Conservation (phyloP, 2,797 vertebrate genomes). For the Eulemur mongoz region DNA sequence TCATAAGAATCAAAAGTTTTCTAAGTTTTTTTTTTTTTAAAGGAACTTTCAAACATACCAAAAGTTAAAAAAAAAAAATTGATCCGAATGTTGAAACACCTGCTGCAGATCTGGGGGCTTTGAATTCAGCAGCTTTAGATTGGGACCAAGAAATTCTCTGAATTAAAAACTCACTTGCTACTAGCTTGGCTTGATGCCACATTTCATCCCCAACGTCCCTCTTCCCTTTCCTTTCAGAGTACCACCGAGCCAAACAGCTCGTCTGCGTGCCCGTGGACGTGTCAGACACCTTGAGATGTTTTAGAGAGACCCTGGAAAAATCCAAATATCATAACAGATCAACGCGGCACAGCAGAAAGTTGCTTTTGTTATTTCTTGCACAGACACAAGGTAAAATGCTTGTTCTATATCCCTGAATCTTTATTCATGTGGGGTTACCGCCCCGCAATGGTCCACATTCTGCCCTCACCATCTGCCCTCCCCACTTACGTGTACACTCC, state of each 20-base stretch:
- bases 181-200: neutral
- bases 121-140: slow-evolving; percentile 38
- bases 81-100: slow-evolving; percentile 41
- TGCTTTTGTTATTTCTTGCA: slow-evolving; percentile 91
- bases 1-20: slow-evolving; percentile 66
- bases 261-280: slow-evolving; percentile 93
- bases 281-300: slow-evolving; percentile 90
- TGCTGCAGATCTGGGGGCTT: slow-evolving; percentile 40
- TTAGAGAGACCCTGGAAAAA: slow-evolving; percentile 89
- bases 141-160: slow-evolving; percentile 13
- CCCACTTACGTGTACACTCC: accelerated
- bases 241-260: slow-evolving; percentile 83
- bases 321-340: slow-evolving; percentile 86
- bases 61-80: neutral
- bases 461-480: neutral
- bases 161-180: neutral
- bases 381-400: slow-evolving; percentile 87
- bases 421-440: neutral
- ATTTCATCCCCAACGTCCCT: neutral
- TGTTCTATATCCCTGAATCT: neutral
- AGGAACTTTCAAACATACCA: slow-evolving; percentile 44
- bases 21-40: slow-evolving; percentile 21
- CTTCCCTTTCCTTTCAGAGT: slow-evolving; percentile 83
- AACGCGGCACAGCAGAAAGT: slow-evolving; percentile 91
- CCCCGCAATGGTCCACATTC: neutral